Percentiles rank a stretch among this genome's conserved stretches.
Evolutionary conservation across 2,888 invertebrate species (phyloP).

Genomic region (Nezara viridula): DNA sequence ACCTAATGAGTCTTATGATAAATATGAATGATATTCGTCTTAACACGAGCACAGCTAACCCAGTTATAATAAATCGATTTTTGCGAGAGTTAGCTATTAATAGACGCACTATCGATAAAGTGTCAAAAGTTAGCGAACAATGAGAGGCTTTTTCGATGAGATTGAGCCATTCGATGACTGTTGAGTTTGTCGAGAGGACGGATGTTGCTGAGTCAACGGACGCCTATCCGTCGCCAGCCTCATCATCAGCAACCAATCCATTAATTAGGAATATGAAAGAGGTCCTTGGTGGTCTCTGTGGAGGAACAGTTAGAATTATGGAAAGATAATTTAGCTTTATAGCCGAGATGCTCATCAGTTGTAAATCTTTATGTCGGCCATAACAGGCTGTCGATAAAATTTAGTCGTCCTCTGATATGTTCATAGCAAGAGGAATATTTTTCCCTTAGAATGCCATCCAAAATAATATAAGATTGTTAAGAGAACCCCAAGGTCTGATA

Average conservation of each 20-base stretch:
- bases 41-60: background rate
- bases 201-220: slow-evolving; percentile 35
- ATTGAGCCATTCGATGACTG: slow-evolving; percentile 12
- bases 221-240: background rate
- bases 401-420: too few relatives aligned
- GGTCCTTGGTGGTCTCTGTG: slow-evolving; percentile 6
- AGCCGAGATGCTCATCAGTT: background rate
- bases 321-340: background rate
- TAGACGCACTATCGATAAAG: background rate
- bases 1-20: background rate
- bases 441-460: too few relatives aligned
- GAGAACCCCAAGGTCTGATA: too few relatives aligned
- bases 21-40: background rate
- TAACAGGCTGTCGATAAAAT: too few relatives aligned
- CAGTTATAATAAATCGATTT: slow-evolving; percentile 2
- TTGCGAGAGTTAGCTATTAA: background rate
- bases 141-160: slow-evolving; percentile 10
- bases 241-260: background rate
- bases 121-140: background rate
- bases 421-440: too few relatives aligned
- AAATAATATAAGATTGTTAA: too few relatives aligned
- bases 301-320: background rate
- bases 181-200: background rate
- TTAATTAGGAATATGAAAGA: slow-evolving; percentile 6
- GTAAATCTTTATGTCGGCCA: background rate